phyloP scores from a whole-genome alignment of 1,140 invertebrate species.

The Hycleus cichorii region DNA sequence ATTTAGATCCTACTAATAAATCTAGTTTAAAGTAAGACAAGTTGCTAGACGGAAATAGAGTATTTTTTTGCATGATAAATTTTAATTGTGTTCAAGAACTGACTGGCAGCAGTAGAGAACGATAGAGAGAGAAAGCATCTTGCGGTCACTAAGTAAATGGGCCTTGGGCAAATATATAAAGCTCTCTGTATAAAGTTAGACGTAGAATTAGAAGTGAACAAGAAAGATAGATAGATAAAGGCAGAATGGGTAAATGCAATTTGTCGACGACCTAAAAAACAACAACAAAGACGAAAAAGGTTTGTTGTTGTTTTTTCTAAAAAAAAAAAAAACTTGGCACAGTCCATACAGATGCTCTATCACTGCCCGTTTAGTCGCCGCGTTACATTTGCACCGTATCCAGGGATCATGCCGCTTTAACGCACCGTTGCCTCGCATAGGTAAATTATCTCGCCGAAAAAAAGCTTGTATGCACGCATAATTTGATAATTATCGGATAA shows the following conservation, averaged over 20 bases:
- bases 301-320: neutral
- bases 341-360: constrained; percentile 16
- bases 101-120: too few relatives aligned
- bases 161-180: neutral
- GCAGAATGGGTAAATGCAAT: constrained; percentile 6
- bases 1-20: too few relatives aligned
- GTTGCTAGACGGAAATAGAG: too few relatives aligned
- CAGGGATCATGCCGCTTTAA: constrained; percentile 24
- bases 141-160: constrained; percentile 15
- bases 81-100: constrained; percentile 8
- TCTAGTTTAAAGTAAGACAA: too few relatives aligned
- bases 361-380: constrained; percentile 22
- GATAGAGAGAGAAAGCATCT: neutral
- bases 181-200: too few relatives aligned
- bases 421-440: constrained; percentile 20
- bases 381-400: constrained; percentile 25
- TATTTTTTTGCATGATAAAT: constrained; percentile 11
- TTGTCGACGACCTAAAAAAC: constrained; percentile 2
- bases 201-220: too few relatives aligned
- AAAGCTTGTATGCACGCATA: too few relatives aligned
- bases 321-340: constrained; percentile 15
- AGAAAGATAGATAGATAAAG: neutral
- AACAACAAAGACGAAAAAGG: constrained; percentile 2
- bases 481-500: too few relatives aligned
- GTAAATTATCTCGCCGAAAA: constrained; percentile 16